These are phyloP conservation scores for Crotalus viridis DNA, from an alignment of 2,113 vertebrate genomes.

Conservation along the genomic window DNA sequence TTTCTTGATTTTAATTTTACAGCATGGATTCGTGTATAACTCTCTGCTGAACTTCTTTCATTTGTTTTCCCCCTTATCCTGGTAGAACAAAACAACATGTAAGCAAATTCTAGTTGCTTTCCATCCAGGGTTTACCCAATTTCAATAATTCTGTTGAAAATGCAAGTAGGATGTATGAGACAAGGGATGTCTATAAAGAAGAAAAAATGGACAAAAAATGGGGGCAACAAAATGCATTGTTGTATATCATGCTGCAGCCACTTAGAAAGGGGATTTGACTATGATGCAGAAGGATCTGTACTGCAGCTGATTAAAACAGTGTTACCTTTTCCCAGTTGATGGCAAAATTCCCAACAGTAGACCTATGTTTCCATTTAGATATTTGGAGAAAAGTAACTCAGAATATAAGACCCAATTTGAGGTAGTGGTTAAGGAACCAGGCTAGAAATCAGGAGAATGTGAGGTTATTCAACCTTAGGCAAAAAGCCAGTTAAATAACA, in stretches of 20 bases:
- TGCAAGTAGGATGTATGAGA: conserved; percentile 54
- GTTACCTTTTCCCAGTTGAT: not conserved
- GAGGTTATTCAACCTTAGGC: not conserved
- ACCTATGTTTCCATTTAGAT: not conserved
- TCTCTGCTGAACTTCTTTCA: conserved; percentile 8
- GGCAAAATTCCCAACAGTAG: not conserved
- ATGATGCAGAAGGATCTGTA: not conserved
- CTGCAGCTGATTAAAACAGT: not conserved
- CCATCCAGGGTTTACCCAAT: conserved; percentile 58
- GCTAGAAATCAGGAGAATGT: too few species aligned
- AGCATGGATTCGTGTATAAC: conserved; percentile 51
- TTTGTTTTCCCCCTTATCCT: conserved; percentile 59
- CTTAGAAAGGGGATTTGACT: not conserved
- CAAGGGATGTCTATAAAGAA: conserved; percentile 38
- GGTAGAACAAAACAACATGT: conserved; percentile 60
- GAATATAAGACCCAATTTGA: not conserved
- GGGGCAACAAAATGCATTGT: conserved; percentile 22
- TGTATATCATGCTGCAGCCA: not conserved
- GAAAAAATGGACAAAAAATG: not conserved
- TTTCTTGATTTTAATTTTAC: conserved; percentile 52
- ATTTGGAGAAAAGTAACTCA: not conserved
- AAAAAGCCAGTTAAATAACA: not conserved
- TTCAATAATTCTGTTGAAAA: conserved; percentile 58
- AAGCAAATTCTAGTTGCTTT: conserved; percentile 60
- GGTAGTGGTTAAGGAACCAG: not conserved